These are phyloP conservation scores for Venusia cambrica DNA, from an alignment of 2,888 invertebrate genomes.

Conservation along the genomic window DNA sequence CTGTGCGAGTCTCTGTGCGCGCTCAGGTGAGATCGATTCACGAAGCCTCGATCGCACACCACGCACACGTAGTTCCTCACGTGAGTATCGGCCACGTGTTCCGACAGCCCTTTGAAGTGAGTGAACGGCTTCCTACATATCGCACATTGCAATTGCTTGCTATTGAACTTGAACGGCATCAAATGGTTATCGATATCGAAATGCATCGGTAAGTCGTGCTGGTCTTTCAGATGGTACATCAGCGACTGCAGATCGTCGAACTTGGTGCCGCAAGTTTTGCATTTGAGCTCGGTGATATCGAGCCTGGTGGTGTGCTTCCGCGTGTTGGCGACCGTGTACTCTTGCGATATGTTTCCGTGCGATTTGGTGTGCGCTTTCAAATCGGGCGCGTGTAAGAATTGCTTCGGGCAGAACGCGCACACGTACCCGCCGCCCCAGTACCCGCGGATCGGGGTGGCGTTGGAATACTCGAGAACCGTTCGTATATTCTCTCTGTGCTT, in stretches of 20 bases:
- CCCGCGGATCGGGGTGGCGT: constrained; percentile 40
- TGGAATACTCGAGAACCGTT: constrained; percentile 26
- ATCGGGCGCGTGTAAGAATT: constrained; percentile 26
- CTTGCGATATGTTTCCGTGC: constrained; percentile 23
- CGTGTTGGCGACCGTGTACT: constrained; percentile 31
- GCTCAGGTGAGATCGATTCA: constrained; percentile 35
- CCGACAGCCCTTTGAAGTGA: constrained; percentile 48
- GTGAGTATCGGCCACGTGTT: constrained; percentile 56
- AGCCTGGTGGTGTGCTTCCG: constrained; percentile 44
- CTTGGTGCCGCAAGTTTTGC: constrained; percentile 40
- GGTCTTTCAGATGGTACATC: constrained; percentile 40
- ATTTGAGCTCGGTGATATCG: constrained; percentile 52
- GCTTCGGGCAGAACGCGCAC: constrained; percentile 36
- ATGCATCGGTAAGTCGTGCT: constrained; percentile 41
- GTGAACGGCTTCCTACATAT: constrained; percentile 45
- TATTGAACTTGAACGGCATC: constrained; percentile 55
- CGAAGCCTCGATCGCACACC: constrained; percentile 49
- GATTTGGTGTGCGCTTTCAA: constrained; percentile 38
- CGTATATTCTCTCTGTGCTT: constrained; percentile 31
- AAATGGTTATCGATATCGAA: constrained; percentile 52
- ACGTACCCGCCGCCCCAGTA: constrained; percentile 33
- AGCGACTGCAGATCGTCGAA: constrained; percentile 41
- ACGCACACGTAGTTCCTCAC: constrained; percentile 53
- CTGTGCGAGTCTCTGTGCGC: constrained; percentile 38
- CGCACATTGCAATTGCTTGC: constrained; percentile 40